These are phyloP conservation scores for Hypena proboscidalis DNA, from an alignment of 2,888 invertebrate species.

Conservation along the genomic window DNA sequence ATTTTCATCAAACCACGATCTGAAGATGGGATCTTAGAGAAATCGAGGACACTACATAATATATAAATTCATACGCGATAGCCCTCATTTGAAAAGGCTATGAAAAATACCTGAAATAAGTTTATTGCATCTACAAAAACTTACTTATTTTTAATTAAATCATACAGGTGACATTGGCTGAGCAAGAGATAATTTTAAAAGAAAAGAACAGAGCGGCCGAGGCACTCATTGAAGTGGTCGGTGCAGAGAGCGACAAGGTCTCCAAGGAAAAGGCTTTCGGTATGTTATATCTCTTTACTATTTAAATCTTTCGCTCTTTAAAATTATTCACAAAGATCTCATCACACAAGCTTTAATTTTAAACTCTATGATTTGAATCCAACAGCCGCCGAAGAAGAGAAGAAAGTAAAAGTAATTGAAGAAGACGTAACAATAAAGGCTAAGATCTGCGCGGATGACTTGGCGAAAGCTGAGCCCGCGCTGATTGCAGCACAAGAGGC, in stretches of 20 bases:
- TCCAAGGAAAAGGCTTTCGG: conserved; percentile 93
- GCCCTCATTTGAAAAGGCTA: no score
- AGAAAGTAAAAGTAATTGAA: conserved; percentile 95
- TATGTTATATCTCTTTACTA: conserved; percentile 49
- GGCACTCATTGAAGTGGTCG: conserved; percentile 93
- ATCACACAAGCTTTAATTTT: no score
- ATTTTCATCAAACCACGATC: no score
- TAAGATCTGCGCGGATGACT: conserved; percentile 94
- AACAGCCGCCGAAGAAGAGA: conserved; percentile 93
- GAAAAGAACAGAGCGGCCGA: conserved; percentile 96
- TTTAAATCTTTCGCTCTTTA: no score
- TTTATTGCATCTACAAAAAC: no score
- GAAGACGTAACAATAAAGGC: conserved; percentile 94
- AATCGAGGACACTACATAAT: no score
- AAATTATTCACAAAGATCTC: no score
- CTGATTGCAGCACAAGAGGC: conserved; percentile 95
- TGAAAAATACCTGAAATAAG: no score
- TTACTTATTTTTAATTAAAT: no score
- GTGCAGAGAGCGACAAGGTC: conserved; percentile 96
- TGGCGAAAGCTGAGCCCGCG: conserved; percentile 96
- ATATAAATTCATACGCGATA: no score
- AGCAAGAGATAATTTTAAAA: conserved; percentile 93
- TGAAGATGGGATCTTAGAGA: no score
- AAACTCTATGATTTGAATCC: no score
- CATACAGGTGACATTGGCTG: conserved; percentile 80